These are phyloP conservation scores for Gnathonemus echidnorhynchus DNA, from an alignment of 2,113 vertebrate species.

Conservation along the genomic window DNA sequence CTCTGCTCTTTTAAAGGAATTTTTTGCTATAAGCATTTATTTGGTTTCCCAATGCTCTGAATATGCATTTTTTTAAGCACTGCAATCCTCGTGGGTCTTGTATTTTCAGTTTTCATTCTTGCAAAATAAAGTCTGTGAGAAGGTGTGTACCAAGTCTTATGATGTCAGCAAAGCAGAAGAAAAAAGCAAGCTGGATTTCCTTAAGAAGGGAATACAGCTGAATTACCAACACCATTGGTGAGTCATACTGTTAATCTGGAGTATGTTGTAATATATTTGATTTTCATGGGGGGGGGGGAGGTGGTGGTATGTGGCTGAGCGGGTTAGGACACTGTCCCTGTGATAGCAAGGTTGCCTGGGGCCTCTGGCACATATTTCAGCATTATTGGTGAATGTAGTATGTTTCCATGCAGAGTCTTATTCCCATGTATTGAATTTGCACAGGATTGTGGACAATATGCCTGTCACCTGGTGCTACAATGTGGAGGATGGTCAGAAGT, in stretches of 20 bases:
- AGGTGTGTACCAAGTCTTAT: slow-evolving; percentile 54
- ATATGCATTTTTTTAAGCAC: neutral
- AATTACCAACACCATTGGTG: slow-evolving; percentile 74
- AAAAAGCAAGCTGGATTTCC: slow-evolving; percentile 53
- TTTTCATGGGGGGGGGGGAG: neutral
- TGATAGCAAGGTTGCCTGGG: neutral
- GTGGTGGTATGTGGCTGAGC: neutral
- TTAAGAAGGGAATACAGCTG: slow-evolving; percentile 67
- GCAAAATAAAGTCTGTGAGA: slow-evolving; percentile 38
- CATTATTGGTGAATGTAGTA: neutral
- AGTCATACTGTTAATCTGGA: slow-evolving; percentile 9
- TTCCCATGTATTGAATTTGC: neutral
- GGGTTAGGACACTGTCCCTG: neutral
- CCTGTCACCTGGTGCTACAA: slow-evolving; percentile 98
- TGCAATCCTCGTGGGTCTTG: neutral
- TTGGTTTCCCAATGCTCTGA: neutral
- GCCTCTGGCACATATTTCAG: neutral
- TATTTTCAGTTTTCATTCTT: slow-evolving; percentile 55
- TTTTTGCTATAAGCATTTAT: neutral
- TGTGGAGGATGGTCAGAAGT: slow-evolving; percentile 84
- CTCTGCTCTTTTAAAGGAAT: neutral
- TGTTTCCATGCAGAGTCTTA: neutral
- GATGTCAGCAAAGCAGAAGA: slow-evolving; percentile 35
- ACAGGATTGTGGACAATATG: slow-evolving; percentile 98
- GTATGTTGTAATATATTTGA: neutral